Base-by-base conservation (phyloP, 2,888 invertebrate genomes). In the Ormyrus thymus region DNA sequence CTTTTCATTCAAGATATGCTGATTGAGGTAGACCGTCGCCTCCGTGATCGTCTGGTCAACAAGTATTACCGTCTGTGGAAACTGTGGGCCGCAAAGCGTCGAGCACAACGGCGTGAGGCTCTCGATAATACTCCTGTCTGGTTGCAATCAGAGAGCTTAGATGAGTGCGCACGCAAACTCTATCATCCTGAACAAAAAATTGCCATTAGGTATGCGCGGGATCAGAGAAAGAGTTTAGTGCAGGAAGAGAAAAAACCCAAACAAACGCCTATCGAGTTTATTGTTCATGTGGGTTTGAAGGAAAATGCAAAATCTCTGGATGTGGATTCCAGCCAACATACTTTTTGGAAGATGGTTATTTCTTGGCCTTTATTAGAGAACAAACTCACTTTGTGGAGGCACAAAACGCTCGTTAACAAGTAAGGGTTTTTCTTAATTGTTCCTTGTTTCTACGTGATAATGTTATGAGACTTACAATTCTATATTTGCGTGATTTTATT, bases 331-430 rank as follows among this genome's bases (percentile, higher is more conserved):
- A 91, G 87, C 15, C 79, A 83, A 51, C 81, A 81, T 71, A 82
- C 90, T n/a, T 92, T 89, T 83, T 94, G 94, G 94, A 94, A 94
- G 89, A 87, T 94, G 51, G 91, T 92, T 6, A 86, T 94, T 69
- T 92, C 93, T 7, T 91, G 93, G 75, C 93, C 94, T 1, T 91
- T 92, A 81, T 83, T 90, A 66, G 86, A 87, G 43, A 91, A 92
- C 85, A 91, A 91, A 87, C 82, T 91, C 78, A 89, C 87, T 78
- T 90, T 91, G 80, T 89, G 92, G 83, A 89, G 92, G 81, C 85
- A 92, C 69, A 90, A 91, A 79, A 91, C 91, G 82, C 91, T 92
- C 89, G 84, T 93, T 74, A 83, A 90, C 64, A 88, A 91, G 81
- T 91, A 5, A 56, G 76, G 45, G 43, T 1, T 8, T 64, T 56